These are phyloP conservation scores for Tethya wilhelma DNA, from an alignment of 37 sponge, comb jelly and placozoan species.

Conservation along the genomic window DNA sequence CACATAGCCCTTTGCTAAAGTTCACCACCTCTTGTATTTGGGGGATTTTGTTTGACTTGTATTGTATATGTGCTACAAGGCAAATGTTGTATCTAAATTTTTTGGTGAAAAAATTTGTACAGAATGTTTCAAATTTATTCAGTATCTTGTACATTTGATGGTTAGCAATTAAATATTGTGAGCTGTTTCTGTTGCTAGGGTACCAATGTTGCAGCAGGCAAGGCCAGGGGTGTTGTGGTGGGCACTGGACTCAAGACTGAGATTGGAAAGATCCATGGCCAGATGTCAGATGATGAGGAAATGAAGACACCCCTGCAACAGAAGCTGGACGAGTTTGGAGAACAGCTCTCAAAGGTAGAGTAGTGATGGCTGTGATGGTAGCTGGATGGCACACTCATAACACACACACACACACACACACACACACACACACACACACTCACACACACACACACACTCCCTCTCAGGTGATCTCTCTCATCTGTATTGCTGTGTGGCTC, in stretches of 20 bases:
- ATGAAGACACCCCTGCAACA: conserved; percentile 92
- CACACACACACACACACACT: background rate
- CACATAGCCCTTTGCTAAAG: no score
- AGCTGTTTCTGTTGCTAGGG: conserved; percentile 54
- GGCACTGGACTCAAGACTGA: conserved; percentile 91
- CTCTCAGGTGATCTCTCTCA: conserved; percentile 84
- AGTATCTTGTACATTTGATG: no score
- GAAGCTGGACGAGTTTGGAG: conserved; percentile 96
- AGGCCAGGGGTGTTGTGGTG: conserved; percentile 89
- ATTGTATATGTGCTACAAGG: no score
- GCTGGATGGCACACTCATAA: no score
- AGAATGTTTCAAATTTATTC: no score
- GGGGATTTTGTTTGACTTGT: no score
- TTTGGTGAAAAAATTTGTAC: no score
- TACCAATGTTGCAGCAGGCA: conserved; percentile 94
- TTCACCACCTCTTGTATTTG: no score
- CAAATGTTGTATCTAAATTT: no score
- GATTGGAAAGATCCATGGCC: conserved; percentile 92
- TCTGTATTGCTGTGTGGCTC: conserved; percentile 96
- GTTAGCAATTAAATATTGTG: background rate
- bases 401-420: no score
- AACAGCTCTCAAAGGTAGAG: conserved; percentile 93
- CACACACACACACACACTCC: background rate
- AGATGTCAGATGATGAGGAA: conserved; percentile 74
- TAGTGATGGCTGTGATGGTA: background rate